These are phyloP conservation scores for Aleadryas rufinucha DNA, from an alignment of 2,113 vertebrate genomes.

Conservation along the genomic window DNA sequence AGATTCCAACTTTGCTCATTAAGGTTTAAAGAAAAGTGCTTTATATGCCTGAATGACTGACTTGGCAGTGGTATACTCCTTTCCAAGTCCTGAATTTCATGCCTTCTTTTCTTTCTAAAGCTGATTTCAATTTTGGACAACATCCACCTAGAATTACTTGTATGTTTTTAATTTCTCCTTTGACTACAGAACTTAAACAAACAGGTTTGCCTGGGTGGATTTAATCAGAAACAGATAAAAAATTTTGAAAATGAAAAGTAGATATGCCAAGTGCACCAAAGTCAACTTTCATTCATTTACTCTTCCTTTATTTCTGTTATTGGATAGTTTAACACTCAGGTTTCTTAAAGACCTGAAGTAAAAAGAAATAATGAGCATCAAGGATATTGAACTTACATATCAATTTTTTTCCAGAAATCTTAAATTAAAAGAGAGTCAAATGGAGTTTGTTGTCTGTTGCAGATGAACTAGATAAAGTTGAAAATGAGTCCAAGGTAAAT, in stretches of 20 bases:
- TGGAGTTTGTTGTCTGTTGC: neutral
- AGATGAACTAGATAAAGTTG: neutral
- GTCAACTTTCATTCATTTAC: neutral
- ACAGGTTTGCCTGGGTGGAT: neutral
- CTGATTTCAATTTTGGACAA: neutral
- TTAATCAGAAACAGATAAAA: conserved; percentile 5
- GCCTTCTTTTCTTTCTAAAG: neutral
- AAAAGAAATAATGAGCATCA: neutral
- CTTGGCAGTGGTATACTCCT: neutral
- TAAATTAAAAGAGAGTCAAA: neutral
- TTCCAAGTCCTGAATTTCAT: neutral
- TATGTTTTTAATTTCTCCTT: conserved; percentile 4
- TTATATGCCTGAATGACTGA: neutral
- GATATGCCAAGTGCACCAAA: neutral
- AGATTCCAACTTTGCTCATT: neutral
- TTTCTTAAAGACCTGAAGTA: neutral
- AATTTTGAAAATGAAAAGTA: neutral
- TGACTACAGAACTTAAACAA: neutral
- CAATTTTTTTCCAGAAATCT: neutral
- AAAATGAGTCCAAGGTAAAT: neutral
- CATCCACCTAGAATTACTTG: neutral
- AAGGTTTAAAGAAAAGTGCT: neutral
- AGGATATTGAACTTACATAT: neutral
- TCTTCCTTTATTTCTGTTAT: neutral
- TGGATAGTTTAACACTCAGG: neutral